Conservation (phyloP, 2,797 vertebrate species). For the Smutsia gigantea region DNA sequence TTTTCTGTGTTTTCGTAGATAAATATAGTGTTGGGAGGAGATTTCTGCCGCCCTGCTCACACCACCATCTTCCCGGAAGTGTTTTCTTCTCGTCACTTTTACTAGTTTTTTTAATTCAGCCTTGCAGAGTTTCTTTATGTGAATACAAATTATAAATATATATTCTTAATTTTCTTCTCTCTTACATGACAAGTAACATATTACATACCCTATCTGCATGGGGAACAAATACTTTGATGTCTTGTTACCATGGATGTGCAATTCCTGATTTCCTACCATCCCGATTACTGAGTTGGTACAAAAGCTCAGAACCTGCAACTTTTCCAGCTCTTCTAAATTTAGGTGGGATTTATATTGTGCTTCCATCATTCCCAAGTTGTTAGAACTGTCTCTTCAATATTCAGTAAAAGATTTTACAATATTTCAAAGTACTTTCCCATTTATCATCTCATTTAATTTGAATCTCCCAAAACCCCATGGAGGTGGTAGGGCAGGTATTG, state of each 20-base stretch:
- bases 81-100: neutral
- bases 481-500: neutral
- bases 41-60: no score
- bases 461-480: neutral
- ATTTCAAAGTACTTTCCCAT: conserved; percentile 4
- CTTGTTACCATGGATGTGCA: neutral
- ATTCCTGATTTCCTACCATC: neutral
- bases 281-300: neutral
- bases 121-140: neutral
- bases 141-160: neutral
- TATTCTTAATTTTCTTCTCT: neutral
- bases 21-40: no score
- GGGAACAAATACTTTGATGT: neutral
- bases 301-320: neutral
- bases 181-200: neutral
- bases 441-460: conserved; percentile 6
- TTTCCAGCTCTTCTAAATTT: neutral
- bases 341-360: neutral
- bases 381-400: neutral
- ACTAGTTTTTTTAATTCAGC: neutral
- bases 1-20: no score
- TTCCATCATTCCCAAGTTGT: neutral
- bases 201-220: neutral
- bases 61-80: no score
- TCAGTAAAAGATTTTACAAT: neutral